These are phyloP conservation scores for Phaenicophaeus curvirostris DNA, from an alignment of 2,797 vertebrate genomes.

Conservation along the genomic window DNA sequence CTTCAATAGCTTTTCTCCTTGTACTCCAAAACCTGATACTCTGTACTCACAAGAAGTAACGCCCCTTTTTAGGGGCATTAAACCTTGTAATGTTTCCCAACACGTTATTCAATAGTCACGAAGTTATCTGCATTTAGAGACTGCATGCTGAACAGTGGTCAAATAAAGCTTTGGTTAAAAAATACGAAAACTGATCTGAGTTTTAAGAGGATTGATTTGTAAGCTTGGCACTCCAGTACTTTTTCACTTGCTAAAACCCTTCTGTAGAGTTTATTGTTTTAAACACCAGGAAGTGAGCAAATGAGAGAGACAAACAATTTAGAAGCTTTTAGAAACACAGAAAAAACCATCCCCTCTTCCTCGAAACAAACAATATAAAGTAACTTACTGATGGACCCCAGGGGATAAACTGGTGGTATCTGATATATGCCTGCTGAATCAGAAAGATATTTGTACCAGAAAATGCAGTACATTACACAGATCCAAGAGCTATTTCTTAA, in stretches of 20 bases:
- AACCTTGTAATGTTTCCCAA: background rate
- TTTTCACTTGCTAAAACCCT: background rate
- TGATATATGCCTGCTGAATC: background rate
- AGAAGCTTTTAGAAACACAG: background rate
- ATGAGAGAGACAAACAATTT: background rate
- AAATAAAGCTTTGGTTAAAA: background rate
- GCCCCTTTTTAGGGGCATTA: background rate
- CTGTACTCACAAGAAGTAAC: background rate
- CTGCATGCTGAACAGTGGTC: background rate
- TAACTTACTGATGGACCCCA: background rate
- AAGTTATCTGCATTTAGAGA: background rate
- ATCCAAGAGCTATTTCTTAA: background rate
- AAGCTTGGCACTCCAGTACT: background rate
- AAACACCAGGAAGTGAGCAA: background rate
- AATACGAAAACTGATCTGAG: background rate
- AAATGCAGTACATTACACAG: accelerated
- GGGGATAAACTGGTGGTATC: background rate
- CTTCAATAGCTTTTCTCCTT: background rate
- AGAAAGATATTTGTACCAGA: background rate
- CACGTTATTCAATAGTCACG: background rate
- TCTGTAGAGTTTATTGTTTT: background rate
- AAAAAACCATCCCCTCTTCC: background rate
- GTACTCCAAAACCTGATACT: background rate
- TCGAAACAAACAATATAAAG: background rate
- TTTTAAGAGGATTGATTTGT: background rate